Evolutionary conservation across 2,797 vertebrate genomes (phyloP).

Genomic region (Eulemur coronatus): DNA sequence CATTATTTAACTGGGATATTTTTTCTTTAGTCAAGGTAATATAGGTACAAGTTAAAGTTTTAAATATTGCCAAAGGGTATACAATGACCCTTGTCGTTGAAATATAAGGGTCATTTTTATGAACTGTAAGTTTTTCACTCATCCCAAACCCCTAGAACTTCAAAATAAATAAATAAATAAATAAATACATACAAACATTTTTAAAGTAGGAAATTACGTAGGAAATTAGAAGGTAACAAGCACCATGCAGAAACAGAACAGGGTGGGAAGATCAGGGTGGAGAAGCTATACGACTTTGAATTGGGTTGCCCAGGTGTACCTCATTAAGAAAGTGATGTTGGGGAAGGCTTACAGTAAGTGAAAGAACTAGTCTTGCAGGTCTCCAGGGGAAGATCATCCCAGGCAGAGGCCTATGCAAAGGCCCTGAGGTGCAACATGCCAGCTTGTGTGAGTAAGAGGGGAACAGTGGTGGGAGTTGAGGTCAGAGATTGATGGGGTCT

Average conservation of each 20-base stretch:
- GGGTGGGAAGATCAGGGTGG: neutral
- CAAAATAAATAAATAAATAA: neutral
- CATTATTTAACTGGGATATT: neutral
- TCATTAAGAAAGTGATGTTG: neutral
- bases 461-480: neutral
- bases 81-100: neutral
- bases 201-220: neutral
- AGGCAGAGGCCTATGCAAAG: neutral
- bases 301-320: neutral
- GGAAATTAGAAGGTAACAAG: neutral
- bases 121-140: neutral
- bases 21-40: neutral
- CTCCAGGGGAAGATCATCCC: neutral
- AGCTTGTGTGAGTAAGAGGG: neutral
- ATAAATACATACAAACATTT: neutral
- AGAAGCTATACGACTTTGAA: neutral
- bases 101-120: neutral
- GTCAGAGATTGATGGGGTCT: neutral
- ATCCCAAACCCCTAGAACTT: neutral
- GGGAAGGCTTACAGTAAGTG: neutral
- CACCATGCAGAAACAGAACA: neutral
- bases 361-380: neutral
- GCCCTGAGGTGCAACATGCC: neutral
- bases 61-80: neutral
- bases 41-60: neutral